Evolutionary conservation across 2,888 invertebrate genomes (phyloP).

Genomic region (Limnephilus auricula): DNA sequence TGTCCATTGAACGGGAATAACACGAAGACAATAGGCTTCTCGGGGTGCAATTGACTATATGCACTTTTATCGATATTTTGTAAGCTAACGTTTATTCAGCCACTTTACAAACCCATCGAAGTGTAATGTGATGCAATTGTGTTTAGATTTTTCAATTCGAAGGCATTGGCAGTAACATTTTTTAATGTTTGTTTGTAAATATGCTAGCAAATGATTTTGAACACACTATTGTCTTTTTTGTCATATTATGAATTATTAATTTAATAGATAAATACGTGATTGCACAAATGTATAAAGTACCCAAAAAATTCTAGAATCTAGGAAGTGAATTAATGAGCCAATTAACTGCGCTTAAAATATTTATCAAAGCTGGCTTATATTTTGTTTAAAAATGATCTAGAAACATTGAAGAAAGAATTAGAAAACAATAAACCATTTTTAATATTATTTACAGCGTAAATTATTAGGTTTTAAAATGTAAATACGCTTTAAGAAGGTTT

Average conservation of each 20-base stretch:
- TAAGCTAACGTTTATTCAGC: slow-evolving; percentile 23
- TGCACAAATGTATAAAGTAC: too few relatives aligned
- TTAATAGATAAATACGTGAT: too few relatives aligned
- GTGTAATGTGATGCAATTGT: neutral
- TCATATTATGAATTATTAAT: too few relatives aligned
- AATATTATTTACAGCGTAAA: too few relatives aligned
- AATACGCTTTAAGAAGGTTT: neutral
- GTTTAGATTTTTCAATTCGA: neutral
- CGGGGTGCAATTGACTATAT: slow-evolving; percentile 59
- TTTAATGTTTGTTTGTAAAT: neutral
- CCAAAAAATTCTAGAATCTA: too few relatives aligned
- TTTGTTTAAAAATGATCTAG: too few relatives aligned
- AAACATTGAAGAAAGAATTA: too few relatives aligned
- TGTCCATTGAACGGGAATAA: slow-evolving; percentile 63
- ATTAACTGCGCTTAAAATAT: too few relatives aligned
- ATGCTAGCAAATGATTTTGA: neutral
- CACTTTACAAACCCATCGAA: slow-evolving; percentile 24
- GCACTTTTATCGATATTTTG: slow-evolving; percentile 49
- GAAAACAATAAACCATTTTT: too few relatives aligned
- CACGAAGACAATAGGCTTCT: slow-evolving; percentile 58
- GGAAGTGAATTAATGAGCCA: too few relatives aligned
- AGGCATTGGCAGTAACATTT: neutral
- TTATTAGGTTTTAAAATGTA: neutral
- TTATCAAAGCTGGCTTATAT: too few relatives aligned
- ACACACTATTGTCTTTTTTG: too few relatives aligned